Evolutionary conservation across 2,797 vertebrate species (phyloP), one percentile per base, ranked within the genome.

Genomic region (Syndactyla subalaris): DNA sequence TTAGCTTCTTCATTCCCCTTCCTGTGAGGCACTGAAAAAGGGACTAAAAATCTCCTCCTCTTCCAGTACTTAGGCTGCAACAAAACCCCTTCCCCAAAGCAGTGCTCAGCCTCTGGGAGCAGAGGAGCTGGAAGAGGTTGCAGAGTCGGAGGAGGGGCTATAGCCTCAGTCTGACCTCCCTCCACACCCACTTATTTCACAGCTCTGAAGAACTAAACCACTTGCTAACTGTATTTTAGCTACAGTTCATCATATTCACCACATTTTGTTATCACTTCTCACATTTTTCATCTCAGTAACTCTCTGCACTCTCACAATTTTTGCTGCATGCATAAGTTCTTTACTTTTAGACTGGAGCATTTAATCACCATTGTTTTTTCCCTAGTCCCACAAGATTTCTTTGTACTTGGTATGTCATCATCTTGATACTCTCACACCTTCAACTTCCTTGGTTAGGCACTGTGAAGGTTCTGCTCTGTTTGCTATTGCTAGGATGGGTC

Each of bases 291-390:
- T 41, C 41, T 63, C 51, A 70, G 20, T 59, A 38, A 29, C 9
- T 66, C 12, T n/a, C 9, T 1, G 1, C 1, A 11, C 10, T 36
- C 36, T 66, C n/a, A 8, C 5, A 22, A 18, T 49, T 79, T 61
- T 61, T 62, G 4, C 30, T 66, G n/a, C 32, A 45, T 3, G 8
- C 3, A 1, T 4, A 4, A 3, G 3, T 62, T 7, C 7, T 76
- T 76, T 67, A 8, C 11, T 74, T 65, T 67, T 30, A 55, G 23
- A 22, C 20, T 2, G 1, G 12, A n/a, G 6, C 8, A 48, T 67
- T 94, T 11, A 36, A 12, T 19, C 1, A 1, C 41, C 23, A 5
- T 14, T 8, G 2, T 34, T 85, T 73, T 76, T 76, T 26, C 18
- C 48, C 14, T 34, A 6, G 4, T 39, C 9, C 26, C 8, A 30